A percentile compares a stretch with the other conserved stretches of the same genome.
Conservation (phyloP, 2,113 vertebrate genomes). For the Bagarius yarrelli region DNA sequence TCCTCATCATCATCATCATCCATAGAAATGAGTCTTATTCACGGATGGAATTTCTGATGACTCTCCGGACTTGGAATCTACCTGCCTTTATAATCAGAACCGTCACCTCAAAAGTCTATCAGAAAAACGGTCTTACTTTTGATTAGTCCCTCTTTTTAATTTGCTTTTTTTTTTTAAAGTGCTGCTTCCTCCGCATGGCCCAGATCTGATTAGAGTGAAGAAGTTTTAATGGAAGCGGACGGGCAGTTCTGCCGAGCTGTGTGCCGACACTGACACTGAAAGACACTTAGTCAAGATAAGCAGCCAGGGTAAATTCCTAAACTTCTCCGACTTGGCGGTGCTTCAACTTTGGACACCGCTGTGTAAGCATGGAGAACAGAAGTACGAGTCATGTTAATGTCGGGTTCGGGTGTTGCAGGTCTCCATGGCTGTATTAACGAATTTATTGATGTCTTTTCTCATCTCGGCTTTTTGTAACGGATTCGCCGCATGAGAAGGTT, state of each 20-base stretch:
- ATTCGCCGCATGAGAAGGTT: constrained; percentile 49
- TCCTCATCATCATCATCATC: constrained; percentile 56
- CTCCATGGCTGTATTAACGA: constrained; percentile 56
- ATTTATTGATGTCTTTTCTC: constrained; percentile 60
- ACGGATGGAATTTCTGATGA: constrained; percentile 75
- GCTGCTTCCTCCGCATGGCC: constrained; percentile 49
- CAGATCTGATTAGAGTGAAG: constrained; percentile 59
- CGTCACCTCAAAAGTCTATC: constrained; percentile 31
- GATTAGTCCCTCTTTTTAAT: constrained; percentile 61
- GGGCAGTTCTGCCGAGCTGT: not conserved
- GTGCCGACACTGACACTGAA: not conserved
- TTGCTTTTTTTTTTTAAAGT: constrained; percentile 61
- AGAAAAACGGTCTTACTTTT: constrained; percentile 61
- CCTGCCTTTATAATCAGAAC: constrained; percentile 59
- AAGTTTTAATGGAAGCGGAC: not conserved
- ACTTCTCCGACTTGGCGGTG: not conserved
- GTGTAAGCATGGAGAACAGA: not conserved
- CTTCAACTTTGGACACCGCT: constrained; percentile 24
- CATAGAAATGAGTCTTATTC: constrained; percentile 69
- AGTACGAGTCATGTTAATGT: too few relatives aligned
- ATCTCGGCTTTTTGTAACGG: constrained; percentile 50
- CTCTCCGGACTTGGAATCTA: constrained; percentile 63
- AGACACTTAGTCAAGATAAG: not conserved
- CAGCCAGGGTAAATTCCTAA: not conserved
- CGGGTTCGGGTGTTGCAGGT: constrained; percentile 20